These are phyloP conservation scores for Stenoptilia bipunctidactyla DNA, from an alignment of 2,888 invertebrate species.

Conservation along the genomic window DNA sequence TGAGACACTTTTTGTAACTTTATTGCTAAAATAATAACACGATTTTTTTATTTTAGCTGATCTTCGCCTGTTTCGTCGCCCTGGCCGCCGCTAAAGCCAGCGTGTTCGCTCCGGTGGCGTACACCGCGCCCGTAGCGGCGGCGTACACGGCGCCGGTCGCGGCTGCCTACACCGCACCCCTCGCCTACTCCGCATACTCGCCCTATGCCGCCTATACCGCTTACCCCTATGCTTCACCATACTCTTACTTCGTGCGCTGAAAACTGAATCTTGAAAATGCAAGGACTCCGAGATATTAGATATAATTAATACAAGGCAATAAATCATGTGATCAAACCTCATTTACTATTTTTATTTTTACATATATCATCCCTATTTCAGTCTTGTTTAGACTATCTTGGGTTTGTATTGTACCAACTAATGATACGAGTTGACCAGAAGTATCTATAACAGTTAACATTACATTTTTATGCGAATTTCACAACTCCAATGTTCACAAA, in stretches of 20 bases:
- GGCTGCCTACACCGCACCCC: constrained; percentile 64
- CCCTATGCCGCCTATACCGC: constrained; percentile 36
- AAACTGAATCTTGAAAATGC: neutral
- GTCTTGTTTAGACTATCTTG: no score
- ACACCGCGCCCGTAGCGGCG: constrained; percentile 44
- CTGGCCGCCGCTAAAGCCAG: constrained; percentile 40
- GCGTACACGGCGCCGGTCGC: constrained; percentile 56
- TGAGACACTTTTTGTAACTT: neutral
- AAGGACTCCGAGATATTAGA: no score
- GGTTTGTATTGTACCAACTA: no score
- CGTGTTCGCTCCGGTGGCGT: constrained; percentile 35
- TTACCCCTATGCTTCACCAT: constrained; percentile 43
- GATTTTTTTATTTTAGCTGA: constrained; percentile 23
- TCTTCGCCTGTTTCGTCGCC: constrained; percentile 43
- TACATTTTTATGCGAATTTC: no score
- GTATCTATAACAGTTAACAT: no score
- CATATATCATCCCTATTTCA: no score
- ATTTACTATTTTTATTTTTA: no score
- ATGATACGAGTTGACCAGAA: no score
- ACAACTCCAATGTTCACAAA: no score
- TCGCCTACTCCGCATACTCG: constrained; percentile 38
- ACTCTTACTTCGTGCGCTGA: constrained; percentile 48
- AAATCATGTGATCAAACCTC: no score
- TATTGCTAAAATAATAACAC: neutral
- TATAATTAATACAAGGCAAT: no score